phyloP scores from a whole-genome alignment of 2,888 invertebrate species.

The Xanthorhoe spadicearia region DNA sequence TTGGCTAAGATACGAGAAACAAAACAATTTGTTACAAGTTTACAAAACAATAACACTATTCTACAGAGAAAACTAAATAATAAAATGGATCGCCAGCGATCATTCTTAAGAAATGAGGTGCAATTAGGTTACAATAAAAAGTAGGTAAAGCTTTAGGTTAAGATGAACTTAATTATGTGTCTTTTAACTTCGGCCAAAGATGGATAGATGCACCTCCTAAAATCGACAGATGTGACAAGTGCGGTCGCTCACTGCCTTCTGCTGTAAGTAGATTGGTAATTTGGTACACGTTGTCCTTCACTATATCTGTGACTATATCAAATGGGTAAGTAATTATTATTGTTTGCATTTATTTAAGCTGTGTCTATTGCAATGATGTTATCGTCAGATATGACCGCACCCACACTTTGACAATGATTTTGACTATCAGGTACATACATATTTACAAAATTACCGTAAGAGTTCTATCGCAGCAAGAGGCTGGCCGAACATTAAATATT shows the following conservation, averaged over 20 bases:
- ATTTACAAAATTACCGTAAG: slow-evolving; percentile 42
- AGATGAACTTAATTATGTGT: slow-evolving; percentile 66
- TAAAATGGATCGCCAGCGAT: slow-evolving; percentile 79
- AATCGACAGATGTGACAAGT: slow-evolving; percentile 15
- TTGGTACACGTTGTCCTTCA: background rate
- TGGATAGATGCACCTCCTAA: slow-evolving; percentile 35
- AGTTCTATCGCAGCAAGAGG: slow-evolving; percentile 57
- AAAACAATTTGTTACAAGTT: slow-evolving; percentile 63
- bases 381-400: slow-evolving; percentile 27
- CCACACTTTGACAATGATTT: slow-evolving; percentile 34
- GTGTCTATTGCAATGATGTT: slow-evolving; percentile 12
- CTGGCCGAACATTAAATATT: slow-evolving; percentile 79
- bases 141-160: slow-evolving; percentile 70
- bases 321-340: slow-evolving; percentile 18
- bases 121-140: slow-evolving; percentile 74
- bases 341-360: slow-evolving; percentile 2
- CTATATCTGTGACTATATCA: too few species aligned
- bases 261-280: slow-evolving; percentile 1
- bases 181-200: slow-evolving; percentile 55
- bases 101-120: slow-evolving; percentile 79
- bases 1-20: slow-evolving; percentile 66
- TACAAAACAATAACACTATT: slow-evolving; percentile 72
- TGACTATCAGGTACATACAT: slow-evolving; percentile 34
- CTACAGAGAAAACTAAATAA: slow-evolving; percentile 76
- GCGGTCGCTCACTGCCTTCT: slow-evolving; percentile 14